Evolutionary conservation across 1,140 invertebrate genomes (phyloP), one percentile per base, ranked within the genome.

Genomic region (Brachionus rubens): DNA sequence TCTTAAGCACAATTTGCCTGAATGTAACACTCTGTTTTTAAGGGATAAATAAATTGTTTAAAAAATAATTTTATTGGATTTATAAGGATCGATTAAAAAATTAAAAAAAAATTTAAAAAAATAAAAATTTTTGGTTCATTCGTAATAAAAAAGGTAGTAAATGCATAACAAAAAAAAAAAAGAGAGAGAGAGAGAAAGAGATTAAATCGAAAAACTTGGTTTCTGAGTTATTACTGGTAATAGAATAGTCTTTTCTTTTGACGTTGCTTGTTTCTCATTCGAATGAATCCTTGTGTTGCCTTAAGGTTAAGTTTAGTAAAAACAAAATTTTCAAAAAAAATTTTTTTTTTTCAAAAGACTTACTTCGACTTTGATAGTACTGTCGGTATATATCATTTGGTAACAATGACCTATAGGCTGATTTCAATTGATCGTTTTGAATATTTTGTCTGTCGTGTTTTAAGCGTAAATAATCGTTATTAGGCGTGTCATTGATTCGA

Each of bases 301-400:
- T 70, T 24, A 48, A 50, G n/a, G n/a, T 36, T 36, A 36, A 36
- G 9, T 36, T 36, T 36, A 68, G 4, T 19, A 68, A 5, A 24
- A 43, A 47, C 36, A 26, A 4, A 19, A 26, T 5, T 19, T 5
- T 19, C 12, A 50, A 50, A 50, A 26, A 19, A n/a, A n/a, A n/a
- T n/a, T n/a, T n/a, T n/a, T n/a, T 36, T 36, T 36, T 36, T 36
- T 36, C 33, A n/a, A n/a, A 52, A 52, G 30, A 46, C 16, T 47
- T 70, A 50, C 50, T 48, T 54, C 68, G 36, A 48, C 68, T 54
- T 3, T 72, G 46, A 30, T 72, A 72, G 28, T 72, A 72, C 19
- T 72, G 68, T 33, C 40, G 36, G 68, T 72, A 72, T 19, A 72
- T 72, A 28, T 72, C 68, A 50, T 72, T 72, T 14, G 68, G 68